phyloP scores from a whole-genome alignment of 64 coral and sea anemone genomes.

The Montipora efflorescens region DNA sequence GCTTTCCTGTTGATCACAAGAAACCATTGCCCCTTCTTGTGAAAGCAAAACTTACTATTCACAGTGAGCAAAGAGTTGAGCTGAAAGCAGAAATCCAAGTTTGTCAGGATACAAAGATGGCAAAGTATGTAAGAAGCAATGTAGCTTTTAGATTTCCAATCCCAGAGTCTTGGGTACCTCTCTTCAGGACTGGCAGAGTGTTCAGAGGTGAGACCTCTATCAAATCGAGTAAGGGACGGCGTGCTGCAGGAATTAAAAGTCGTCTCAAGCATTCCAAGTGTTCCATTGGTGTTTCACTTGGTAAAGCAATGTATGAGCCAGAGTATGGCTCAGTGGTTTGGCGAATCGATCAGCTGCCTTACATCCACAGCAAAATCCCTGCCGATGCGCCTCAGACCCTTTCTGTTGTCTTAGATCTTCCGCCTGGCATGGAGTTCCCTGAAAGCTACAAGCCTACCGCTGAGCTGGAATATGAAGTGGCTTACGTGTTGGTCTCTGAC shows the following conservation, averaged over 20 bases:
- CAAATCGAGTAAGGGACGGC: constrained; percentile 85
- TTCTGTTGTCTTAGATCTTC: constrained; percentile 73
- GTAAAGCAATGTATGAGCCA: constrained; percentile 93
- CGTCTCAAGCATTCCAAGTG: constrained; percentile 87
- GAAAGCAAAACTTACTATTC: constrained; percentile 76
- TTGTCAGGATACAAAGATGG: constrained; percentile 91
- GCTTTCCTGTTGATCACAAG: constrained; percentile 81
- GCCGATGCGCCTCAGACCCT: constrained; percentile 93
- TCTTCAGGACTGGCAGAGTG: constrained; percentile 77
- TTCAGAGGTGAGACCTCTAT: constrained; percentile 95
- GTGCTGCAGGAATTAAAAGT: constrained; percentile 86
- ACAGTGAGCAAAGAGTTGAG: constrained; percentile 90
- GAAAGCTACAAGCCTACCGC: constrained; percentile 85
- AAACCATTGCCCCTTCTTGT: constrained; percentile 89
- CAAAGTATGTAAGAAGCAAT: constrained; percentile 97
- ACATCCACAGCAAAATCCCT: constrained; percentile 92
- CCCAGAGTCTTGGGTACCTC: constrained; percentile 93
- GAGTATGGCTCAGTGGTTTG: constrained; percentile 92
- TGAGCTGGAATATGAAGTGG: constrained; percentile 90
- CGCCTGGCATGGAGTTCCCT: constrained; percentile 80
- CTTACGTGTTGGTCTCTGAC: constrained; percentile 90
- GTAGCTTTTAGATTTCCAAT: constrained; percentile 91
- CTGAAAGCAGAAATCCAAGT: constrained; percentile 93
- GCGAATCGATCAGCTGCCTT: constrained; percentile 91
- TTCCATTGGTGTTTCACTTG: constrained; percentile 86